phyloP scores from a whole-genome alignment of 1,140 invertebrate genomes.

The Venturia canescens region DNA sequence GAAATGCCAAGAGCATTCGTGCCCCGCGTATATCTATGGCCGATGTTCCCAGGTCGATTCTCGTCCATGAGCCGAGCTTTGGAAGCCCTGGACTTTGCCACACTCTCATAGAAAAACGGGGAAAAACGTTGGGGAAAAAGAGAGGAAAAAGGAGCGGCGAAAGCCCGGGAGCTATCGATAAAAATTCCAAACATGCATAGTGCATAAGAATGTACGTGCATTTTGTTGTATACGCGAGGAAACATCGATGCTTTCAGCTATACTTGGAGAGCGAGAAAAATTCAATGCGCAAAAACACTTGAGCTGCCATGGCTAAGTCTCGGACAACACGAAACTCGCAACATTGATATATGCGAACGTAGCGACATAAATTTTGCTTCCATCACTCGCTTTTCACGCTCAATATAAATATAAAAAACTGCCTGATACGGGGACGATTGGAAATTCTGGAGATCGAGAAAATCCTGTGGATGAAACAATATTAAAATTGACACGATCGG shows the following conservation, averaged over 20 bases:
- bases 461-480: background rate
- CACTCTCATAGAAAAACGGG: background rate
- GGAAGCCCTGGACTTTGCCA: slow-evolving; percentile 4
- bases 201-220: background rate
- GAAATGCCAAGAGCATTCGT: slow-evolving; percentile 21
- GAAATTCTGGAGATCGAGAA: too few relatives aligned
- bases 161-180: slow-evolving; percentile 1
- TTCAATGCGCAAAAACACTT: too few relatives aligned
- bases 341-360: too few relatives aligned
- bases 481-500: background rate
- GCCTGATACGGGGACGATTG: too few relatives aligned
- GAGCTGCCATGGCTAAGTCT: too few relatives aligned
- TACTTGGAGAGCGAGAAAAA: background rate
- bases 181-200: background rate
- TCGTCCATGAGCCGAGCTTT: background rate
- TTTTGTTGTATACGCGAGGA: background rate
- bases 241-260: background rate
- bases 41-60: slow-evolving; percentile 10
- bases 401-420: too few relatives aligned
- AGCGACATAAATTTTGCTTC: too few relatives aligned
- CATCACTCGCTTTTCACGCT: too few relatives aligned
- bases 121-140: slow-evolving; percentile 25
- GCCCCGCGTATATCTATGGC: background rate
- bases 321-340: too few relatives aligned
- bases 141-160: slow-evolving; percentile 3